Conservation (phyloP, 2,888 invertebrate species). For the Cabera pusaria region DNA sequence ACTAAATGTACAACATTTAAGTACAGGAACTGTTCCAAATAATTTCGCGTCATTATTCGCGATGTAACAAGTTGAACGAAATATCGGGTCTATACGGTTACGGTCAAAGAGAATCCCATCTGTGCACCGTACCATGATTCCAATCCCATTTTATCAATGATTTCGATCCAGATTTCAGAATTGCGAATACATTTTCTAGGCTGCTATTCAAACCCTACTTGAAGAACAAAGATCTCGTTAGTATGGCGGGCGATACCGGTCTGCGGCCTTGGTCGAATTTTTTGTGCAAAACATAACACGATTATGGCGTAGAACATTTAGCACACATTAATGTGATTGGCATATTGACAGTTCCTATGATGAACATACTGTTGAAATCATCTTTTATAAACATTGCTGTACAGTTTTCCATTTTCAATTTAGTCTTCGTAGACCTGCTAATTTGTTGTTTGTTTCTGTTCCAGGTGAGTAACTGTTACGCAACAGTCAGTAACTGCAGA, state of each 20-base stretch:
- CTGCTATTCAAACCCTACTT: constrained; percentile 6
- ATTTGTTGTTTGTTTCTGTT: constrained; percentile 54
- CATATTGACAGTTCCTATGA: constrained; percentile 13
- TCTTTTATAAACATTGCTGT: constrained; percentile 6
- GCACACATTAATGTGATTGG: constrained; percentile 12
- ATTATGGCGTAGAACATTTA: constrained; percentile 8
- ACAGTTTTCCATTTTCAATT: constrained; percentile 43
- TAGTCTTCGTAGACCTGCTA: constrained; percentile 41
- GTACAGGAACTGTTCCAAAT: no score
- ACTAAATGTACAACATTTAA: no score
- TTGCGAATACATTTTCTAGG: constrained; percentile 4
- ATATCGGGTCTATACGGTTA: no score
- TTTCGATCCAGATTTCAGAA: no score
- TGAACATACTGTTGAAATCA: constrained; percentile 7
- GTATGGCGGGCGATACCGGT: constrained; percentile 14
- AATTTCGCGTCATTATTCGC: no score
- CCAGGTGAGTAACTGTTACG: constrained; percentile 56
- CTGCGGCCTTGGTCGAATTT: constrained; percentile 21
- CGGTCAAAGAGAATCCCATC: no score
- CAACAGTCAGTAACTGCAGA: constrained; percentile 32
- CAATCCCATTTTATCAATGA: no score
- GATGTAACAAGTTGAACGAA: no score
- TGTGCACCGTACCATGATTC: no score
- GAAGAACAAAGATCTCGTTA: constrained; percentile 9
- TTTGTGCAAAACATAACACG: constrained; percentile 13